Percentiles rank a stretch among this genome's conserved stretches.
phyloP scores from a whole-genome alignment of 64 coral and sea anemone genomes.

The Platygyra sinensis region DNA sequence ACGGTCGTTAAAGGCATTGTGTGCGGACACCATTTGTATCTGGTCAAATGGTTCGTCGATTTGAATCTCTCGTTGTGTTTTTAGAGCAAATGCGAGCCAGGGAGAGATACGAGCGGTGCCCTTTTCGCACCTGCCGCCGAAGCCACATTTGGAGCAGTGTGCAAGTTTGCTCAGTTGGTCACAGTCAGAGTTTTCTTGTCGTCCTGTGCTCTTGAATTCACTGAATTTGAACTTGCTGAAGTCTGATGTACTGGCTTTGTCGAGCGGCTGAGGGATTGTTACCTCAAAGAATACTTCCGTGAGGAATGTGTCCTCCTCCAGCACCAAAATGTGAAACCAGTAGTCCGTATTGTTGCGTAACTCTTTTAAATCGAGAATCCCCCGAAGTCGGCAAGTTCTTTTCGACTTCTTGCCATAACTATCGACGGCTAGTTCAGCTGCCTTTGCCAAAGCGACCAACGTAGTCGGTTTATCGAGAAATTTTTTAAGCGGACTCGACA shows the following conservation, averaged over 20 bases:
- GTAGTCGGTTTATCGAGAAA: slow-evolving; percentile 34
- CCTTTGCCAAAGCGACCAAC: slow-evolving; percentile 64
- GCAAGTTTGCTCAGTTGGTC: slow-evolving; percentile 75
- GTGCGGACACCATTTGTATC: slow-evolving; percentile 82
- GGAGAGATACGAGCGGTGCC: slow-evolving; percentile 54
- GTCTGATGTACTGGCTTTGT: not conserved
- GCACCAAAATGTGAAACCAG: slow-evolving; percentile 48
- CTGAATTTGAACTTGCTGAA: slow-evolving; percentile 14
- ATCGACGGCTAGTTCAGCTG: slow-evolving; percentile 75
- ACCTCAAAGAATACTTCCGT: slow-evolving; percentile 11
- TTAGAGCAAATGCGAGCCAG: slow-evolving; percentile 87
- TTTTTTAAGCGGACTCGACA: slow-evolving; percentile 41
- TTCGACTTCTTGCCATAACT: slow-evolving; percentile 7
- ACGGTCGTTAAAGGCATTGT: slow-evolving; percentile 90
- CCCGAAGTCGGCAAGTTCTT: slow-evolving; percentile 45
- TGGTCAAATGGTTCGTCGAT: slow-evolving; percentile 54
- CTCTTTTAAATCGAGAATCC: slow-evolving; percentile 44
- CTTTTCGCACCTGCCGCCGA: slow-evolving; percentile 70
- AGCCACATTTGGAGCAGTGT: slow-evolving; percentile 67
- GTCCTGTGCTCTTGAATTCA: slow-evolving; percentile 28
- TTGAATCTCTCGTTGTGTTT: slow-evolving; percentile 82
- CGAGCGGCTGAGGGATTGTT: not conserved
- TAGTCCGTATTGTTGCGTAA: not conserved
- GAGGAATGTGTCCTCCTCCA: slow-evolving; percentile 37
- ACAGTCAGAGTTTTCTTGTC: slow-evolving; percentile 32